Percentiles rank a stretch among this genome's conserved stretches.
These are phyloP conservation scores for Carapus acus DNA, from an alignment of 2,797 vertebrate genomes.

Conservation along the genomic window DNA sequence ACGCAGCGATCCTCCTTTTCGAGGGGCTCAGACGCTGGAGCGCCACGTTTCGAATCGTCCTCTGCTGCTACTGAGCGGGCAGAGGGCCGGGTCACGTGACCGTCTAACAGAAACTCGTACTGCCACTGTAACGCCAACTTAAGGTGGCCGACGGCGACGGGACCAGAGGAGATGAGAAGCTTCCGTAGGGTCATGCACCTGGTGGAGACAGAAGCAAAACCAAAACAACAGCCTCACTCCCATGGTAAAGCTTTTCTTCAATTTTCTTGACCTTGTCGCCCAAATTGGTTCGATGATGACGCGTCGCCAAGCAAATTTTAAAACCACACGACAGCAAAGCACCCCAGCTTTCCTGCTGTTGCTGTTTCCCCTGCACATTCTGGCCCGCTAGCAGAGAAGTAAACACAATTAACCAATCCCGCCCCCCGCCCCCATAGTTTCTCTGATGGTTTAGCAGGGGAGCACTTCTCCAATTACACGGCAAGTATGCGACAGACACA, in stretches of 20 bases:
- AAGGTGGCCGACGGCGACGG: slow-evolving; percentile 53
- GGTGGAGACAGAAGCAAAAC: no score
- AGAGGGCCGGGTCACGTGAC: background rate
- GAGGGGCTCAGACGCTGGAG: background rate
- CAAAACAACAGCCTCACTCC: no score
- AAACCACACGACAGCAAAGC: no score
- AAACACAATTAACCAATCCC: no score
- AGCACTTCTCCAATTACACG: background rate
- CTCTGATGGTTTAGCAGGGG: background rate
- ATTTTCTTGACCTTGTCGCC: no score
- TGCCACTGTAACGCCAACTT: slow-evolving; percentile 71
- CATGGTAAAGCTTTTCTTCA: no score
- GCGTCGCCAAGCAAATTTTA: no score
- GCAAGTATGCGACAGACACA: background rate
- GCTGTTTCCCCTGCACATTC: no score
- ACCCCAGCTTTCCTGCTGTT: no score
- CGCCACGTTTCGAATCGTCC: background rate
- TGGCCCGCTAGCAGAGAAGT: no score
- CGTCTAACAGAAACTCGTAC: slow-evolving; percentile 56
- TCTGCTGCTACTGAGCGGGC: background rate
- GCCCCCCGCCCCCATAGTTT: background rate
- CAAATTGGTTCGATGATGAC: no score
- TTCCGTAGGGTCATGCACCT: slow-evolving; percentile 67
- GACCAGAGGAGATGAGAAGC: slow-evolving; percentile 59
- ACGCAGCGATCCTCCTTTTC: background rate